Conservation (phyloP, 2,113 vertebrate species). For the Elgaria multicarinata region DNA sequence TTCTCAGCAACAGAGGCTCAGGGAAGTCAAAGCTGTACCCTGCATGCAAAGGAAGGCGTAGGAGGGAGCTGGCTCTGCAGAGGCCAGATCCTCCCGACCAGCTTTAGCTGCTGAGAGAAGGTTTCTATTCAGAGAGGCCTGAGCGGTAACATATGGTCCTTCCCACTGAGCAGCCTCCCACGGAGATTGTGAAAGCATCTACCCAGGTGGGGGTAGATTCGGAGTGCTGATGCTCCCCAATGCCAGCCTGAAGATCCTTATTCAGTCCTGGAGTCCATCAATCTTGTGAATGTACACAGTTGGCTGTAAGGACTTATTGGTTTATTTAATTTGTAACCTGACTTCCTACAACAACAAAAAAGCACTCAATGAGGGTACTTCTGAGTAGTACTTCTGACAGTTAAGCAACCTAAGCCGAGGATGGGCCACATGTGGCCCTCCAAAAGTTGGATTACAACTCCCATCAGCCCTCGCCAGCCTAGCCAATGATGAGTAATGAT, state of each 20-base stretch:
- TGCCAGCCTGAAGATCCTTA: neutral
- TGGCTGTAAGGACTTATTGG: neutral
- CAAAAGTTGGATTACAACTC: neutral
- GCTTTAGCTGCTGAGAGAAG: conserved; percentile 3
- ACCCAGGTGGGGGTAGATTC: neutral
- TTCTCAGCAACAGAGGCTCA: neutral
- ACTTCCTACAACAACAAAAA: no score
- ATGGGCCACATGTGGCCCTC: no score
- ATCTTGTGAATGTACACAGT: neutral
- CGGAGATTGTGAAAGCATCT: neutral
- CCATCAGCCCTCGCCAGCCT: no score
- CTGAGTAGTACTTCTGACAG: neutral
- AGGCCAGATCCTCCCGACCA: conserved; percentile 4
- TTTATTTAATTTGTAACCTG: no score
- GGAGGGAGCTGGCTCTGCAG: conserved; percentile 5
- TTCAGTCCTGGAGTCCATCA: neutral
- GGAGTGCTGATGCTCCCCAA: neutral
- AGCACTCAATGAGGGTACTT: no score
- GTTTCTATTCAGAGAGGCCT: conserved; percentile 31
- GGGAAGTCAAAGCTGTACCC: neutral
- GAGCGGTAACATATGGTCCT: neutral
- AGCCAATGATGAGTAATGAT: neutral
- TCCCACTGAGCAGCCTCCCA: neutral
- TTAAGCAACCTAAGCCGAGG: no score
- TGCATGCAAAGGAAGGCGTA: conserved; percentile 24